Base-by-base conservation (phyloP, 2,888 invertebrate species). In the Drosophila suboccidentalis region DNA sequence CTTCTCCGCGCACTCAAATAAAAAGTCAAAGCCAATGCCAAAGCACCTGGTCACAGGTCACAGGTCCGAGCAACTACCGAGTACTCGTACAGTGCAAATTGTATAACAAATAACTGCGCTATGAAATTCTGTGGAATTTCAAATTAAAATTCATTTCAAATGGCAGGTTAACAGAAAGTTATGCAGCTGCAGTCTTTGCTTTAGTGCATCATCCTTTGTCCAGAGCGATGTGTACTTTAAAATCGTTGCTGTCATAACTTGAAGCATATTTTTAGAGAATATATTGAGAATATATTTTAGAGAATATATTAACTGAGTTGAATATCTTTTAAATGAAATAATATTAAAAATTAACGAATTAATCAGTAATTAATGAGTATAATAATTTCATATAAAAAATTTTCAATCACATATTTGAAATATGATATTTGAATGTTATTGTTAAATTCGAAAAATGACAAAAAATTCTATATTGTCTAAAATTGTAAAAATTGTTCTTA, bases 51-150 rank as follows among this genome's bases (percentile, higher is more conserved):
- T 26, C 32, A 26, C 41, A 36, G 19, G 13, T 26, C 32, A 26
- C 41, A 36, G 22, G 50, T 32, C 32, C 61, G 15, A 50, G 38
- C 15, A 54, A 39, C 36, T 75, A 29, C 29, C 29, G 29, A 8
- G 8, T 29, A 22, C 22, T 22, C 4, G 22, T 22, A 76, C 80
- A 79, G 76, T 76, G 46, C 59, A 61, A 34, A 55, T 58, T 34
- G n/a, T 60, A 38, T 5, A 34, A 8, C n/a, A 47, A 57, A 41
- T n/a, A 57, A 60, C 19, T n/a, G 49, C 29, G 26, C 10, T 39
- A 11, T 9, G 19, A 6, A 22, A 34, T 55, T 65, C 17, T 19
- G 8, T n/a, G 34, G 72, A 51, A 66, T 60, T 68, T 17, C 11
- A 22, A 34, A 58, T 59, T 36, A 19, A 50, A 68, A 53, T 60